Percentiles rank a stretch among this genome's conserved stretches.
Conservation (phyloP, 2,113 vertebrate genomes). For the Sorex araneus region DNA sequence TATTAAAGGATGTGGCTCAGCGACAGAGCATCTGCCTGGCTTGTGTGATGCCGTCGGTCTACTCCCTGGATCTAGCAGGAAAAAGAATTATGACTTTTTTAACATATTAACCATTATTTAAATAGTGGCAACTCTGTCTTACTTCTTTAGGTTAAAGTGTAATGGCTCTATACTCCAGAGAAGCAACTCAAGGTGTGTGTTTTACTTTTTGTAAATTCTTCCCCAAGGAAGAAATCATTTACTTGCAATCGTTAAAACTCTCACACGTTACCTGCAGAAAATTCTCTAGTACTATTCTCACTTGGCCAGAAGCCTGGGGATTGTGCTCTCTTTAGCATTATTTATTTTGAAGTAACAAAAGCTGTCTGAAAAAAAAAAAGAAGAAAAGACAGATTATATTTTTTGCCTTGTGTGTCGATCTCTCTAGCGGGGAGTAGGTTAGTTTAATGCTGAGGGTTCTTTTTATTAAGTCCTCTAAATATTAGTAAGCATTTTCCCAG, state of each 20-base stretch:
- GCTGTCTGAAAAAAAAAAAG: conserved; percentile 54
- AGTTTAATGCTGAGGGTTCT: conserved; percentile 39
- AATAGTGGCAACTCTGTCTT: background rate
- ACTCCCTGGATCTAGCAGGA: no score
- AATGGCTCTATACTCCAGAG: conserved; percentile 32
- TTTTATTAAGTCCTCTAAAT: conserved; percentile 69
- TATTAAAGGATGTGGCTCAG: no score
- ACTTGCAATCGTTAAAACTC: conserved; percentile 14
- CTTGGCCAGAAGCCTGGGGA: conserved; percentile 60
- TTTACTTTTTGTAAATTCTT: conserved; percentile 45
- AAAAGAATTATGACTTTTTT: no score
- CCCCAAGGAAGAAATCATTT: conserved; percentile 42
- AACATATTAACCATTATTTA: no score
- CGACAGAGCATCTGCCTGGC: no score
- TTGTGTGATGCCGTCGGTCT: no score
- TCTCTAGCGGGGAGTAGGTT: conserved; percentile 43
- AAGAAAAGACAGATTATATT: conserved; percentile 30
- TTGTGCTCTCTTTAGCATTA: conserved; percentile 44
- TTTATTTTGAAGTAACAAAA: conserved; percentile 54
- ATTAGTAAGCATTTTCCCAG: conserved; percentile 52
- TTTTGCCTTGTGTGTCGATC: conserved; percentile 19
- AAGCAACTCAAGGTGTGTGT: conserved; percentile 35
- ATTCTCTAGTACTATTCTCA: conserved; percentile 13
- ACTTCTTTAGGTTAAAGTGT: conserved; percentile 35
- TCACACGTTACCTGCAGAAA: conserved; percentile 43